Percentiles rank a stretch among this genome's conserved stretches.
These are phyloP conservation scores for Cydia strobilella DNA, from an alignment of 1,140 invertebrate genomes.

Conservation along the genomic window DNA sequence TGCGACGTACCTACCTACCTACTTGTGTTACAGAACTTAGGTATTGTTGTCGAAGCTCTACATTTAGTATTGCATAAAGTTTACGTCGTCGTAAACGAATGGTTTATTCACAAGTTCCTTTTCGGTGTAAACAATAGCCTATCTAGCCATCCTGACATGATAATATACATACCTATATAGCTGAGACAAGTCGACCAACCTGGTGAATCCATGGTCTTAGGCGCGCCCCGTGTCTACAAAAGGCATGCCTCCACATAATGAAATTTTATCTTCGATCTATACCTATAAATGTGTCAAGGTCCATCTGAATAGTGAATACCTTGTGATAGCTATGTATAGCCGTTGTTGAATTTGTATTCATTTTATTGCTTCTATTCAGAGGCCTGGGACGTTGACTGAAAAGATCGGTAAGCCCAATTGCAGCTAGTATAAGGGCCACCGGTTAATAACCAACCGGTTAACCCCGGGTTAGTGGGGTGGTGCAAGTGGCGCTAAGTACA, in stretches of 20 bases:
- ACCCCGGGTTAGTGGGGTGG: no score
- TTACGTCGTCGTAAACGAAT: neutral
- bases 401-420: neutral
- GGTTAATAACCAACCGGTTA: no score
- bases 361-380: constrained; percentile 3
- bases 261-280: constrained; percentile 44
- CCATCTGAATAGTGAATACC: constrained; percentile 49
- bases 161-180: neutral
- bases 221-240: constrained; percentile 38
- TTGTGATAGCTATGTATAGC: constrained; percentile 32
- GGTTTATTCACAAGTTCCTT: constrained; percentile 14
- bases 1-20: neutral
- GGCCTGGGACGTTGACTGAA: constrained; percentile 52
- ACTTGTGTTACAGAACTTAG: neutral
- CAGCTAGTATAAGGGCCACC: neutral
- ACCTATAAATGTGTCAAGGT: constrained; percentile 68
- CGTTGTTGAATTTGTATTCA: constrained; percentile 19
- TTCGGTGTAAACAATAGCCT: constrained; percentile 9
- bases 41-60: neutral
- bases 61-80: neutral
- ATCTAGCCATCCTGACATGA: constrained; percentile 14
- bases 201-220: neutral
- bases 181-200: neutral
- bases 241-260: constrained; percentile 34
- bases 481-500: no score